These are phyloP conservation scores for Rafetus swinhoei DNA, from an alignment of 2,113 vertebrate genomes.

Conservation along the genomic window DNA sequence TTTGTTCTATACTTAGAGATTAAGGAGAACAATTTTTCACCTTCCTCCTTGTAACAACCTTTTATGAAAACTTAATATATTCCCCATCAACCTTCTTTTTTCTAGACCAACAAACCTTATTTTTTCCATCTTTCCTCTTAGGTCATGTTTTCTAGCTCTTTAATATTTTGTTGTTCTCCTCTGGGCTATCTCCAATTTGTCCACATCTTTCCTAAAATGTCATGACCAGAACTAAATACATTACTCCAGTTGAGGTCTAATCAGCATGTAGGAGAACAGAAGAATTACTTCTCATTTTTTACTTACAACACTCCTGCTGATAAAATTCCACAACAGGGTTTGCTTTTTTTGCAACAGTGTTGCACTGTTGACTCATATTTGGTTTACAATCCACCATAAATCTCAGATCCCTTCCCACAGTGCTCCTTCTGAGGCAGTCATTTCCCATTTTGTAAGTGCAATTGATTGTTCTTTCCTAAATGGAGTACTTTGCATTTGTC, in stretches of 20 bases:
- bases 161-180: background rate
- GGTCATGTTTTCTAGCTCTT: background rate
- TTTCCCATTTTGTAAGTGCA: background rate
- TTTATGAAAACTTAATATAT: background rate
- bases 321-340: background rate
- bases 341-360: background rate
- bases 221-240: background rate
- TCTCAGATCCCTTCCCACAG: background rate
- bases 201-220: background rate
- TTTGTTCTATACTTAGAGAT: too few species aligned
- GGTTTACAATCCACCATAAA: background rate
- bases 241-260: background rate
- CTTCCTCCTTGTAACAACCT: background rate
- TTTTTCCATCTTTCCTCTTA: background rate
- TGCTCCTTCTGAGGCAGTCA: background rate
- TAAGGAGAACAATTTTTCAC: background rate
- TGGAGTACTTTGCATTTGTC: background rate
- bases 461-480: background rate
- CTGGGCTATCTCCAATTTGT: background rate
- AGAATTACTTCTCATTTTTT: background rate
- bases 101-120: background rate
- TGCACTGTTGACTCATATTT: background rate
- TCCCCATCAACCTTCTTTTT: background rate
- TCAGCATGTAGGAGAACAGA: background rate
- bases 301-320: background rate